Percentiles rank a stretch among this genome's conserved stretches.
Conservation (phyloP, 1,140 invertebrate species). For the Solenopsis fugax region DNA sequence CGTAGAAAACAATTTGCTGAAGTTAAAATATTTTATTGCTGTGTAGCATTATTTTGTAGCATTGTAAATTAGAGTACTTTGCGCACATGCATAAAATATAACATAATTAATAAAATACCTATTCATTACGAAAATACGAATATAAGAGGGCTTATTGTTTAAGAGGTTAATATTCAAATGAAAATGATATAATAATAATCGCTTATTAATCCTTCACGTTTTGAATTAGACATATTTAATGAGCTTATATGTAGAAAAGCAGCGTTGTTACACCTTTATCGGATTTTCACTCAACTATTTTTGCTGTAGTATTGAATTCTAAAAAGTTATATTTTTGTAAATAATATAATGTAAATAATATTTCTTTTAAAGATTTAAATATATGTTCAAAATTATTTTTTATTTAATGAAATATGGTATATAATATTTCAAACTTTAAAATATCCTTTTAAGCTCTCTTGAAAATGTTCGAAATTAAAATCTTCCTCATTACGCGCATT, state of each 20-base stretch:
- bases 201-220: not conserved
- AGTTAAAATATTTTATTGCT: slow-evolving; percentile 27
- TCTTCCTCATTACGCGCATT: not conserved
- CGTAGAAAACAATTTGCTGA: not conserved
- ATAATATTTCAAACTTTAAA: slow-evolving; percentile 2
- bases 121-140: slow-evolving; percentile 13
- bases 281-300: not conserved
- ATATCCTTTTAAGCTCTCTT: not conserved
- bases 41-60: slow-evolving; percentile 17
- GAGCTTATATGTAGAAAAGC: not conserved
- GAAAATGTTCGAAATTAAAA: slow-evolving; percentile 8
- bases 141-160: not conserved
- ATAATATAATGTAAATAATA: too few relatives aligned
- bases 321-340: not conserved
- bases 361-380: not conserved
- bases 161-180: slow-evolving; percentile 13
- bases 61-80: slow-evolving; percentile 22
- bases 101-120: slow-evolving; percentile 9
- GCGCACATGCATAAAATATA: not conserved
- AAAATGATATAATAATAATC: slow-evolving; percentile 14
- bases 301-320: not conserved
- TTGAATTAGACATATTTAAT: slow-evolving; percentile 1
- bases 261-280: not conserved
- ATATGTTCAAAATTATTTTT: not conserved
- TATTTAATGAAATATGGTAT: not conserved